These are phyloP conservation scores for Pristionchus japonicus DNA, from an alignment of 2,888 invertebrate species.

Conservation along the genomic window DNA sequence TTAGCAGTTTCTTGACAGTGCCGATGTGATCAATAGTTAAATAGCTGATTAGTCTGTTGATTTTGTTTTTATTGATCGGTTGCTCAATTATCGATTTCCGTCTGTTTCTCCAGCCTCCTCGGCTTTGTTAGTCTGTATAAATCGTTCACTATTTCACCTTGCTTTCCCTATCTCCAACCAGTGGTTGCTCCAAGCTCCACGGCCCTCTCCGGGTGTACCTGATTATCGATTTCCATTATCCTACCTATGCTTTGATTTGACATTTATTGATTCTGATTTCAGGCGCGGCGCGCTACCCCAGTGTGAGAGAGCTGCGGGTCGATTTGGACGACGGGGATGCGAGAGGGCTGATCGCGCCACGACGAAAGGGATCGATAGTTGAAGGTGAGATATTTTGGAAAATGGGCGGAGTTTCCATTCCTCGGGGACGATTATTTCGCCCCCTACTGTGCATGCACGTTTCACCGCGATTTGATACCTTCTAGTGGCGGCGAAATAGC, in stretches of 20 bases:
- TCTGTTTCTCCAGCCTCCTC: not conserved
- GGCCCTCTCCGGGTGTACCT: not conserved
- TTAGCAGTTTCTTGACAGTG: not conserved
- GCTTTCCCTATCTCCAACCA: not conserved
- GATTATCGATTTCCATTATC: not conserved
- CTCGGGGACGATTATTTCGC: not conserved
- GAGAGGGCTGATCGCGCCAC: not conserved
- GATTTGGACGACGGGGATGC: not conserved
- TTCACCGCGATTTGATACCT: not conserved
- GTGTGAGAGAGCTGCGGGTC: not conserved
- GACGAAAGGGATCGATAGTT: not conserved
- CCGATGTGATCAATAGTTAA: not conserved
- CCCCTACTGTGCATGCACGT: not conserved
- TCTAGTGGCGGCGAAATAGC: not conserved
- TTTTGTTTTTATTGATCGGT: not conserved
- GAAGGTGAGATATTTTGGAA: not conserved
- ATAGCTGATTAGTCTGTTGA: constrained; percentile 11
- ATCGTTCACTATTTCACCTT: not conserved
- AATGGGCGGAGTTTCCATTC: not conserved
- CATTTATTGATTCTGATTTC: not conserved
- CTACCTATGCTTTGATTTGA: too few relatives aligned
- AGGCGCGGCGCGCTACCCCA: constrained; percentile 6
- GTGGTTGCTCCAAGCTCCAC: not conserved
- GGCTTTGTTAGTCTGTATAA: constrained; percentile 1
- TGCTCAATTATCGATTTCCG: not conserved